These are phyloP conservation scores for Pemphigus obesinymphae DNA, from an alignment of 1,140 invertebrate species.

Conservation along the genomic window DNA sequence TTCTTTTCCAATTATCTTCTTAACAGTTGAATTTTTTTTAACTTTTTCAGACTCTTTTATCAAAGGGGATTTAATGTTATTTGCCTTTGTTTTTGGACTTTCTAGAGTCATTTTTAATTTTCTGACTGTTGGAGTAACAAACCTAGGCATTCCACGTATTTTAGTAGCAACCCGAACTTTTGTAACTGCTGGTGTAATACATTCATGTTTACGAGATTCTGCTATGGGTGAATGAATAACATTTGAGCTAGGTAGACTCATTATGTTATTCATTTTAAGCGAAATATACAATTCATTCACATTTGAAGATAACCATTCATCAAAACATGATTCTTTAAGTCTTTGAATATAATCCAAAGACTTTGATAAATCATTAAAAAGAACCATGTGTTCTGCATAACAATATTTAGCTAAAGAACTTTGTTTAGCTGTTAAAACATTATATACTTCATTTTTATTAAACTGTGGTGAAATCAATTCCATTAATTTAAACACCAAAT, in stretches of 20 bases:
- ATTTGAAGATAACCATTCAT: background rate
- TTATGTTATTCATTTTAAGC: background rate
- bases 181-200: background rate
- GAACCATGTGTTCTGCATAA: slow-evolving; percentile 11
- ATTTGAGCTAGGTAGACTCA: background rate
- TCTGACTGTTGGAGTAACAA: background rate
- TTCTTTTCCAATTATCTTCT: slow-evolving; percentile 1
- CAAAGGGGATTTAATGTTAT: background rate
- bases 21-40: background rate
- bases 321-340: background rate
- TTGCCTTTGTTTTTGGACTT: background rate
- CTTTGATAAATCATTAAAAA: background rate
- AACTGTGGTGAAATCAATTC: background rate
- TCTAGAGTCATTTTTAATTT: slow-evolving; percentile 13
- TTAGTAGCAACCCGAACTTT: background rate
- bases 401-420: background rate
- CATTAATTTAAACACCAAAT: background rate
- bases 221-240: background rate
- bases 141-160: background rate
- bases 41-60: background rate
- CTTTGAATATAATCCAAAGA: slow-evolving; percentile 7
- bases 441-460: slow-evolving; percentile 34
- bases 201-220: background rate
- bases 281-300: slow-evolving; percentile 10
- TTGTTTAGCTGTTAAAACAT: slow-evolving; percentile 12